Evolutionary conservation across 2,113 vertebrate genomes (phyloP).

Genomic region (Burhinus oedicnemus): DNA sequence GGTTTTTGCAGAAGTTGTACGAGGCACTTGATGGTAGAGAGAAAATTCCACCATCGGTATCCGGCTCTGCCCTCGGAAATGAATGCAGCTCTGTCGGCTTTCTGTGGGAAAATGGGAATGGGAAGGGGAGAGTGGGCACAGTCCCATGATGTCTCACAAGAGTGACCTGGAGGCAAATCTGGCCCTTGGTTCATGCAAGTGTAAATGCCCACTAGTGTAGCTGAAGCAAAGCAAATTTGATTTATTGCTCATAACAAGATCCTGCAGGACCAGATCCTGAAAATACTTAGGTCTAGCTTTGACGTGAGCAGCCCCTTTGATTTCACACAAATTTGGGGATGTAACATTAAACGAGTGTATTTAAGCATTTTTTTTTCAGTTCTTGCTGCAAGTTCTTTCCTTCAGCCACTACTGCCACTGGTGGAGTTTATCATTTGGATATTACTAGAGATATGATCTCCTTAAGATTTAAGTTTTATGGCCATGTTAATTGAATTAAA

Average conservation of each 20-base stretch:
- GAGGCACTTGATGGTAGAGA: background rate
- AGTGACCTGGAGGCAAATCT: background rate
- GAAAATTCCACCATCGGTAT: background rate
- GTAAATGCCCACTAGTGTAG: background rate
- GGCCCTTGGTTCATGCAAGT: background rate
- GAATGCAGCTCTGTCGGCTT: background rate
- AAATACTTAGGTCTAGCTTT: background rate
- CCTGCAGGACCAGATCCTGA: background rate
- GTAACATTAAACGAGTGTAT: background rate
- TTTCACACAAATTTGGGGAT: background rate
- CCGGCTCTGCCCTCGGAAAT: background rate
- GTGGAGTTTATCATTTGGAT: background rate
- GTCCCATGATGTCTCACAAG: background rate
- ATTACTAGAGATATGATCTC: background rate
- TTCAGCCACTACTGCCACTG: background rate
- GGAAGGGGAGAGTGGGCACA: background rate
- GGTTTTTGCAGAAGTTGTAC: background rate
- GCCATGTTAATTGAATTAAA: constrained; percentile 49
- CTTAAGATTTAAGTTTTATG: constrained; percentile 23
- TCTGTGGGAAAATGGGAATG: background rate
- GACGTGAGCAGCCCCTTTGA: background rate
- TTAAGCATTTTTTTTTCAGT: background rate
- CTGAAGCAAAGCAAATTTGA: background rate
- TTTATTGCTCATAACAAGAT: background rate
- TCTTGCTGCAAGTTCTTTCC: background rate